Evolutionary conservation across 2,113 vertebrate genomes (phyloP).

Genomic region (Pungitius pungitius): DNA sequence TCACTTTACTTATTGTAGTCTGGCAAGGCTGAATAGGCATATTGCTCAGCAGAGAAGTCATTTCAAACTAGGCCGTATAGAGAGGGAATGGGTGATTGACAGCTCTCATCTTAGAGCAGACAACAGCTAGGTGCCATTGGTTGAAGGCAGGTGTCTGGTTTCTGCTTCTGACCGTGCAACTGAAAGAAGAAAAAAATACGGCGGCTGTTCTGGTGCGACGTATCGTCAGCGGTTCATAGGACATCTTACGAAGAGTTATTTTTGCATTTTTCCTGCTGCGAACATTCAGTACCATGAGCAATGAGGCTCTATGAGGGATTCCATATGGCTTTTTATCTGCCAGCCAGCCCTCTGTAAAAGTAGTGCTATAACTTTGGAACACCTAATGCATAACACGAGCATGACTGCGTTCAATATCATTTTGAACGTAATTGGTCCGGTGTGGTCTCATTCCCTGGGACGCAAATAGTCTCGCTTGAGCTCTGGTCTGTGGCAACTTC

Average conservation of each 20-base stretch:
- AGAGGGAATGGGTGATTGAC: slow-evolving; percentile 32
- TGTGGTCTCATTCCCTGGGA: background rate
- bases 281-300: background rate
- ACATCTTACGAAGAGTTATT: background rate
- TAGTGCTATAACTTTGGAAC: background rate
- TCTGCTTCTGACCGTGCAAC: background rate
- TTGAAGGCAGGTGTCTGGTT: background rate
- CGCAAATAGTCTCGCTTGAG: background rate
- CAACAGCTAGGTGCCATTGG: slow-evolving; percentile 15
- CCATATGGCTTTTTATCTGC: background rate
- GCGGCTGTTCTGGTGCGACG: background rate
- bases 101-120: slow-evolving; percentile 3
- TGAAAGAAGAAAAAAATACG: background rate
- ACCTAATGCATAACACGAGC: background rate
- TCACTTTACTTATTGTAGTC: slow-evolving; percentile 39
- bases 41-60: slow-evolving; percentile 34
- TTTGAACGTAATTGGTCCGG: background rate
- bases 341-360: background rate
- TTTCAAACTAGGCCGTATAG: slow-evolving; percentile 24
- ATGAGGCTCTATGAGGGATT: background rate
- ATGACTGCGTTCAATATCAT: background rate
- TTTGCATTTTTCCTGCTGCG: background rate
- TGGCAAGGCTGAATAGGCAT: slow-evolving; percentile 45
- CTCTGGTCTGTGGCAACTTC: no score
- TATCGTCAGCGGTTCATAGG: background rate